Evolutionary conservation across 2,113 vertebrate genomes (phyloP), one percentile per base, ranked within the genome.

Genomic region (Turnix velox): DNA sequence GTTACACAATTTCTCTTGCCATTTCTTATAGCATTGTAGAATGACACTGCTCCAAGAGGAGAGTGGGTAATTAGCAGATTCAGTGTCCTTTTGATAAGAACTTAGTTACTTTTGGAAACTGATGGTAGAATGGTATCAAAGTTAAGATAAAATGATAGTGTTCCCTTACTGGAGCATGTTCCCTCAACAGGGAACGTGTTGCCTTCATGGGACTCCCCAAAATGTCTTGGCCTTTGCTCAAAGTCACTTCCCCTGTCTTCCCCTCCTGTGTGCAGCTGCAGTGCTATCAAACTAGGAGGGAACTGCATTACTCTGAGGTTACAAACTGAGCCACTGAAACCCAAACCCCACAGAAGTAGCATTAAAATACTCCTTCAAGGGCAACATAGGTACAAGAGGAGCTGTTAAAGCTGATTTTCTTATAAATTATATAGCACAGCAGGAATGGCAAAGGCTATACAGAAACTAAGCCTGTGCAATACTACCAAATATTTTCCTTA

Each of bases 301-400:
- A 87, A 67, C 69, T 83, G 75, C 63, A 57, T 42, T 39, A 45
- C 35, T 52, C 10, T 74, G 87, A 84, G 59, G 73, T 69, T 71
- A 90, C 54, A 76, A 61, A 31, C 54, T 49, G 66, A 68, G 43
- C 6, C 1, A 61, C 13, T 68, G 62, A 92, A 92, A 87, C 25
- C 16, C 69, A 79, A 74, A 95, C 85, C 37, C 37, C 85, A 77
- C n/a, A 69, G 28, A 74, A n/a, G 54, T 43, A 84, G 61, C 74
- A 82, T 48, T 49, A 83, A 75, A 94, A 66, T 30, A 72, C 49
- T 75, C 62, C 78, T 88, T 91, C 67, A 65, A 92, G 59, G n/a
- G 71, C 78, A 95, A 23, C 81, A 37, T 22, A 87, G 54, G 71
- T 74, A 31, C 66, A 37, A 79, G 37, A 88, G 57, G 46, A 87